Base-by-base conservation (phyloP, 2,888 invertebrate species). In the Mythimna ferrago region DNA sequence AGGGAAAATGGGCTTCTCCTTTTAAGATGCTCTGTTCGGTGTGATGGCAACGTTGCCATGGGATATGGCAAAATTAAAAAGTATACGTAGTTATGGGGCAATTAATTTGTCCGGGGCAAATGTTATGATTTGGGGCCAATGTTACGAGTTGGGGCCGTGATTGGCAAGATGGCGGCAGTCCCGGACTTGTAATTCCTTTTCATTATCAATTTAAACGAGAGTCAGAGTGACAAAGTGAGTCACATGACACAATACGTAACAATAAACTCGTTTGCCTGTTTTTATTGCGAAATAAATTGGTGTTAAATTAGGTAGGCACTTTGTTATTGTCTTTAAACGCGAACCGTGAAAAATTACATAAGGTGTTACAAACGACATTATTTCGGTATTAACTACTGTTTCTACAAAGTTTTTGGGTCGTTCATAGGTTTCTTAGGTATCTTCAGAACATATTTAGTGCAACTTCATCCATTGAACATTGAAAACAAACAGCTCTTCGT, bases 61-160 rank as follows among this genome's bases (percentile, higher is more conserved):
- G 84, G 86, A 82, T 74, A 79, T 79, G 66, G 67, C 76, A 53
- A 83, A 83, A 86, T 87, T 79, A 78, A 83, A 79, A 85, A 74
- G 65, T 71, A 71, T 76, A 74, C 66, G 68, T 73, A 78, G 74
- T 81, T 78, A 76, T 71, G 74, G 68, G 66, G 66, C 73, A 77
- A 87, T 83, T 83, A 87, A 86, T 86, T 87, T 73, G 73, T 65
- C 57, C 69, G 26, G 77, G 81, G 68, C 73, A 53, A 77, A 71
- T 75, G 73, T 77, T 73, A 79, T 79, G 75, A 84, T 81, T 74
- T 72, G 35, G 61, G 74, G 61, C 66, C 71, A 70, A 75, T 73
- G 80, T 76, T 72, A 82, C 70, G 75, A 79, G 67, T 70, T 70
- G 11, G 61, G 54, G 16, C 60, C 71, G 82, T 80, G 86, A 86